Evolutionary conservation across 2,797 vertebrate genomes (phyloP).

Genomic region (Typhlichthys eigenmanni): DNA sequence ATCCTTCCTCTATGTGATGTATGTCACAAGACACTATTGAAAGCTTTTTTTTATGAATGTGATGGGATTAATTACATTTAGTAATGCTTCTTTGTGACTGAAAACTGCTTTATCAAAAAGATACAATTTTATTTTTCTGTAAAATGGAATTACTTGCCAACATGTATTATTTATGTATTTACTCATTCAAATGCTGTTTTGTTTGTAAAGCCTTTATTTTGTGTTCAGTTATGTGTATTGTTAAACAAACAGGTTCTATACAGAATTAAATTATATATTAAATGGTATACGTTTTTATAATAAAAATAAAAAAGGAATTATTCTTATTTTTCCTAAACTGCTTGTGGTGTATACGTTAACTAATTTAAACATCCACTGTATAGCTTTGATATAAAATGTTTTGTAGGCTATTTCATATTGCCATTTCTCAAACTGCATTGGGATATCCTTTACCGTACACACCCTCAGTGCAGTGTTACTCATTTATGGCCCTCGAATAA

Average conservation of each 20-base stretch:
- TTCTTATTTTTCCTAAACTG: constrained; percentile 70
- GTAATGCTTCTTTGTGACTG: constrained; percentile 63
- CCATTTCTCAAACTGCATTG: no score
- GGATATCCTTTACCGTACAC: no score
- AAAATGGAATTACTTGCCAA: constrained; percentile 41
- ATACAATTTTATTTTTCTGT: constrained; percentile 52
- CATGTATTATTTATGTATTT: constrained; percentile 47
- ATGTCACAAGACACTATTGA: no score
- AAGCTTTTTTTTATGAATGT: constrained; percentile 51
- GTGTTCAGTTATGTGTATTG: constrained; percentile 68
- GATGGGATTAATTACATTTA: constrained; percentile 53
- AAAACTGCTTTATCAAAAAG: constrained; percentile 48
- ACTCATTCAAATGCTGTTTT: constrained; percentile 65
- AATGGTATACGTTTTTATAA: constrained; percentile 80
- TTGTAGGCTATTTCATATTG: not conserved
- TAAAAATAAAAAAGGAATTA: constrained; percentile 74
- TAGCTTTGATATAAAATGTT: no score
- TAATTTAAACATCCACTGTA: not conserved
- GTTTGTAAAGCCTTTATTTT: constrained; percentile 73
- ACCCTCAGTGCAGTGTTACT: no score
- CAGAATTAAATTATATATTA: constrained; percentile 66
- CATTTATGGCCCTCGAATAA: no score
- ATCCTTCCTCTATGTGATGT: no score
- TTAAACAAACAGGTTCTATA: constrained; percentile 71
- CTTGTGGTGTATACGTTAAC: constrained; percentile 31